Conservation (phyloP, 2,113 vertebrate genomes). For the Saimiri boliviensis region DNA sequence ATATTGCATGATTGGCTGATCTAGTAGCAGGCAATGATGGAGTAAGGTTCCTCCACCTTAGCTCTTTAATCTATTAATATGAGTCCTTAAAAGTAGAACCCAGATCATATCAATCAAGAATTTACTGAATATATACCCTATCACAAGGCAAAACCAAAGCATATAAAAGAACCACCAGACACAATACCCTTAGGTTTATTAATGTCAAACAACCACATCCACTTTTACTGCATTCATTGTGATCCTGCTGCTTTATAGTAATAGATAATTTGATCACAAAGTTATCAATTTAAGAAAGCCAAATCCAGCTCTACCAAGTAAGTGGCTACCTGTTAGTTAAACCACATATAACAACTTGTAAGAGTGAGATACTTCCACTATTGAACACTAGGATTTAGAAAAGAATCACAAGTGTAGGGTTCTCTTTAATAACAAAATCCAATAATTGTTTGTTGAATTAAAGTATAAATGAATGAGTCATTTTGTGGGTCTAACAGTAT, state of each 20-base stretch:
- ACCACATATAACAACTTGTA: background rate
- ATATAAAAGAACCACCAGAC: background rate
- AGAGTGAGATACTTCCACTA: background rate
- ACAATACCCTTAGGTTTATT: background rate
- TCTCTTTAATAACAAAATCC: background rate
- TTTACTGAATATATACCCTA: background rate
- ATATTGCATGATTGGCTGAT: background rate
- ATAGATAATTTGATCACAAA: background rate
- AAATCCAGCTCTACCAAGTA: background rate
- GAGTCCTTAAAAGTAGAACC: background rate
- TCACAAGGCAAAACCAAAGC: background rate
- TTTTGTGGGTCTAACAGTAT: background rate
- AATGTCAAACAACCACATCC: background rate
- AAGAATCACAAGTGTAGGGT: background rate
- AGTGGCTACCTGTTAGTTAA: background rate
- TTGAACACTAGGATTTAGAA: background rate
- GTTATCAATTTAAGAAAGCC: background rate
- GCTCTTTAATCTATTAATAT: background rate
- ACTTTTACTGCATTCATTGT: background rate
- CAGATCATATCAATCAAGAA: background rate
- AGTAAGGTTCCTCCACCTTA: background rate
- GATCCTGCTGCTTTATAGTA: background rate
- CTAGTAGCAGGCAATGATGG: no score
- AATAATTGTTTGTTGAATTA: background rate
- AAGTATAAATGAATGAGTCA: background rate